These are phyloP conservation scores for Brachionus calyciflorus DNA, from an alignment of 1,140 invertebrate genomes.

Conservation along the genomic window DNA sequence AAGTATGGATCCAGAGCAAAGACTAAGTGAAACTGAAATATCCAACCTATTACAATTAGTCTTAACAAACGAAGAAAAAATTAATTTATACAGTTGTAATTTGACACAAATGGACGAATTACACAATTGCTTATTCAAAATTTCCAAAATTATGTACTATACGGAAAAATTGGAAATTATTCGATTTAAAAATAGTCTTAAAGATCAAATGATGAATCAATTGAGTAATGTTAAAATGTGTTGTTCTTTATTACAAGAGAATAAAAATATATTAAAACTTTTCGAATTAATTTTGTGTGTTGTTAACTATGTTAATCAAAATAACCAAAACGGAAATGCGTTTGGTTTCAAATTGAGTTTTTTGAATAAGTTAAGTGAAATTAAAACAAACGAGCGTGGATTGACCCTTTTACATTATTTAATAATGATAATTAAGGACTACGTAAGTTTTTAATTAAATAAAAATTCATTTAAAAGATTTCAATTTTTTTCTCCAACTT, in stretches of 20 bases:
- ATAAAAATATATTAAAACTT: slow-evolving; percentile 15
- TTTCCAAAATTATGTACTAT: slow-evolving; percentile 36
- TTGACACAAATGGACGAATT: slow-evolving; percentile 29
- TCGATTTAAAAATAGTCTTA: slow-evolving; percentile 21
- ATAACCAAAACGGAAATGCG: slow-evolving; percentile 44
- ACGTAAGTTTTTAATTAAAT: neutral
- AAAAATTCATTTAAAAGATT: neutral
- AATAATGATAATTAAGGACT: slow-evolving; percentile 18
- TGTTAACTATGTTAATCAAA: slow-evolving; percentile 41
- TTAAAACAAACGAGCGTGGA: slow-evolving; percentile 38
- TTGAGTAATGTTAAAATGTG: neutral
- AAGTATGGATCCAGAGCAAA: slow-evolving; percentile 1
- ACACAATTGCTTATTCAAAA: slow-evolving; percentile 35
- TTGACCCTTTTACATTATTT: slow-evolving; percentile 13
- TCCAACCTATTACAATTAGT: slow-evolving; percentile 9
- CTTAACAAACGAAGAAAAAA: slow-evolving; percentile 6
- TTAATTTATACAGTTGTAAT: slow-evolving; percentile 24
- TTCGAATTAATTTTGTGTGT: slow-evolving; percentile 28
- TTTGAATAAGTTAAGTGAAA: slow-evolving; percentile 30
- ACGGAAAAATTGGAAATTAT: slow-evolving; percentile 25
- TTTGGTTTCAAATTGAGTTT: slow-evolving; percentile 33
- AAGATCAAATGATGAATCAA: neutral
- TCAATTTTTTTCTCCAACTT: too few species aligned
- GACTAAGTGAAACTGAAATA: neutral
- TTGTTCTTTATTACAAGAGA: slow-evolving; percentile 7